Evolutionary conservation across 2,888 invertebrate genomes (phyloP).

Genomic region (Dryobota labecula): DNA sequence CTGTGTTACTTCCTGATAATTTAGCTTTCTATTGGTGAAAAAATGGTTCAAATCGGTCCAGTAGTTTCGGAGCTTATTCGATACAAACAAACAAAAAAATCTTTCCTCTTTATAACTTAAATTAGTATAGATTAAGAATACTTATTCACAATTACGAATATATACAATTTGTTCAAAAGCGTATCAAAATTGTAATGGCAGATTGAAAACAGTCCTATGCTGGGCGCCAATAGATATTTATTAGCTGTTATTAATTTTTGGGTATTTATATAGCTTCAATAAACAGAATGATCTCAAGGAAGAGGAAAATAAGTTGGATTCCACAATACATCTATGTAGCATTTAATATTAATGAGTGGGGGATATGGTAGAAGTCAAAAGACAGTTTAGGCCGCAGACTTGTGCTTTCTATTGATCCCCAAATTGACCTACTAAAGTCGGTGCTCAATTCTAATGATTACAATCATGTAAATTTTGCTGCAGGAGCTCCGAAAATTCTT

Average conservation of each 20-base stretch:
- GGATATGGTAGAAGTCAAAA: background rate
- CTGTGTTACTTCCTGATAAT: no score
- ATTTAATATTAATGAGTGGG: slow-evolving; percentile 7
- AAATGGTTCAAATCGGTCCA: no score
- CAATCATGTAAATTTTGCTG: background rate
- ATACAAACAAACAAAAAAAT: no score
- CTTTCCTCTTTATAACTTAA: no score
- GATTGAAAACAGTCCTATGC: slow-evolving; percentile 6
- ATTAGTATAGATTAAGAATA: no score
- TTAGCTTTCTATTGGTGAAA: no score
- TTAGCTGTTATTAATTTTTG: background rate
- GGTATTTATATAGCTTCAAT: background rate
- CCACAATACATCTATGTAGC: background rate
- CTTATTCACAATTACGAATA: no score
- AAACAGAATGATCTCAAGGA: background rate
- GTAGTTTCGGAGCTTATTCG: no score
- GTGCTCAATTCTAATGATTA: background rate
- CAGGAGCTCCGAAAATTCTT: background rate
- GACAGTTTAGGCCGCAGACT: background rate
- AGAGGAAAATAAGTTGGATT: slow-evolving; percentile 14
- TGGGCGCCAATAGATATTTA: slow-evolving; percentile 36
- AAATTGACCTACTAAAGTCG: background rate
- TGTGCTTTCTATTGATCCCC: no score
- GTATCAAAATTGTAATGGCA: background rate
- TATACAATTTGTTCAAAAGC: background rate